phyloP scores from a whole-genome alignment of 2,797 vertebrate species.

The Argyrosomus regius region DNA sequence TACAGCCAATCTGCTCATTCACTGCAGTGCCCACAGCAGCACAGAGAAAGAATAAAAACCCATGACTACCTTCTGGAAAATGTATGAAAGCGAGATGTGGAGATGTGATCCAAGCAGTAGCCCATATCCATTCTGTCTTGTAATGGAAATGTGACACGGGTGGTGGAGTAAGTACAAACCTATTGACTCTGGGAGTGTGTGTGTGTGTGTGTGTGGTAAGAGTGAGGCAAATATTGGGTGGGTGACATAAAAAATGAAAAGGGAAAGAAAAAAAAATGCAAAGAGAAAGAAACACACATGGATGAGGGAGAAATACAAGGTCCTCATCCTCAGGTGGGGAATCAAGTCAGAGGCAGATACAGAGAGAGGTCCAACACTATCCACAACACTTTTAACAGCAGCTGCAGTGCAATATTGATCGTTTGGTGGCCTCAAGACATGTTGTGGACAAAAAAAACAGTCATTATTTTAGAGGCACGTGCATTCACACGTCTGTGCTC shows the following conservation, averaged over 20 bases:
- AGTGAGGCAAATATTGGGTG: background rate
- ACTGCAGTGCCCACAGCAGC: constrained; percentile 26
- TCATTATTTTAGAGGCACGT: constrained; percentile 37
- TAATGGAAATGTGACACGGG: constrained; percentile 73
- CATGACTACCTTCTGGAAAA: constrained; percentile 64
- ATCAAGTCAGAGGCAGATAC: constrained; percentile 8
- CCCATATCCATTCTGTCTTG: constrained; percentile 70
- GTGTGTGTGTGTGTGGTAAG: constrained; percentile 3
- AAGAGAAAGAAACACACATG: background rate
- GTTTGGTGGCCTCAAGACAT: constrained; percentile 28
- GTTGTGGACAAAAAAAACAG: constrained; percentile 38
- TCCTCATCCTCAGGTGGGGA: constrained; percentile 20
- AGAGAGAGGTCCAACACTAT: constrained; percentile 16
- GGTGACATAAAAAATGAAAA: constrained; percentile 6
- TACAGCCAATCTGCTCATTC: constrained; percentile 57
- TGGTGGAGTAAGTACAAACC: constrained; percentile 37
- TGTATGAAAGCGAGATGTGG: constrained; percentile 69
- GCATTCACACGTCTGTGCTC: constrained; percentile 22
- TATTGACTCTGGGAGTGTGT: constrained; percentile 48
- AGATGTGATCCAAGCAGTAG: constrained; percentile 71
- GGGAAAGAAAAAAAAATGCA: background rate
- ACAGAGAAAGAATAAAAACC: constrained; percentile 38
- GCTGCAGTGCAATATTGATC: constrained; percentile 45
- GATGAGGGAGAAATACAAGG: constrained; percentile 6
- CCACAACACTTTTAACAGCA: constrained; percentile 34